Evolutionary conservation across 2,113 vertebrate species (phyloP).

Genomic region (Daphoenositta chrysoptera): DNA sequence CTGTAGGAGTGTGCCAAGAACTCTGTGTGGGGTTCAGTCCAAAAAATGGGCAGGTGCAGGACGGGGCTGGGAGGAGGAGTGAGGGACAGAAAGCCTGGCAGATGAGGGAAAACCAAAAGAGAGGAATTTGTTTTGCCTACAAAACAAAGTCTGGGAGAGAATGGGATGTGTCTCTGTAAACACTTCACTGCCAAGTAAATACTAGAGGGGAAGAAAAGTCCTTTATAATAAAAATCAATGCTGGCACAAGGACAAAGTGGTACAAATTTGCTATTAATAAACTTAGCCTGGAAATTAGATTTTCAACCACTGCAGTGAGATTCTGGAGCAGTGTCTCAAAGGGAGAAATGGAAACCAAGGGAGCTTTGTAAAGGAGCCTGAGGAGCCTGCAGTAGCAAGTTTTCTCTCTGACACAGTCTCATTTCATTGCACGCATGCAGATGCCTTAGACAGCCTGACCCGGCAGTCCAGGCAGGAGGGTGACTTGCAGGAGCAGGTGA

Average conservation of each 20-base stretch:
- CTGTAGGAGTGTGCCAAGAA: neutral
- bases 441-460: neutral
- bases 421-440: neutral
- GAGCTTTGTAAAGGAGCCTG: neutral
- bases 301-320: neutral
- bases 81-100: neutral
- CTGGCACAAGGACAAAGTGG: neutral
- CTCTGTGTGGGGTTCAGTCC: neutral
- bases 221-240: constrained; percentile 27
- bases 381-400: neutral
- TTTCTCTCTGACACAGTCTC: neutral
- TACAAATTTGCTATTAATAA: constrained; percentile 42
- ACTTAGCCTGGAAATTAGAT: constrained; percentile 22
- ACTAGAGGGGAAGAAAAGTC: neutral
- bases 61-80: neutral
- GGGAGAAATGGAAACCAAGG: neutral
- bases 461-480: neutral
- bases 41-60: constrained; percentile 10
- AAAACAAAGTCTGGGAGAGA: neutral
- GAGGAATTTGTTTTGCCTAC: neutral
- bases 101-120: neutral
- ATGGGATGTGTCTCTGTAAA: neutral
- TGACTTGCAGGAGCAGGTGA: neutral
- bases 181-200: neutral
- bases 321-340: constrained; percentile 1